Evolutionary conservation across 2,888 invertebrate genomes (phyloP).

Genomic region (Entomobrya multifasciata): DNA sequence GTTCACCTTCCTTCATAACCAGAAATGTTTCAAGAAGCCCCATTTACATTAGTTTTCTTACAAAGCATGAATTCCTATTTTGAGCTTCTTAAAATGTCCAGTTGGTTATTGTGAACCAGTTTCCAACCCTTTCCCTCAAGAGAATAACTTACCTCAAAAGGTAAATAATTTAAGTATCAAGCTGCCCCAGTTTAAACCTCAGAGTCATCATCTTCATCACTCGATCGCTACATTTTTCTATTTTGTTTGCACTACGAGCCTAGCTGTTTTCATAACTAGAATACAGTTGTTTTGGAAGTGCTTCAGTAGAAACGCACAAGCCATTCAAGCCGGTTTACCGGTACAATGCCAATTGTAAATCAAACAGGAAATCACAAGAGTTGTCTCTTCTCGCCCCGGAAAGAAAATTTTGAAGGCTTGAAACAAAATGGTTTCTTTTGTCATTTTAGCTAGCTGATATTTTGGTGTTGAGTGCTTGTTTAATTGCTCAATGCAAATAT

Average conservation of each 20-base stretch:
- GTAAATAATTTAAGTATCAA: not conserved
- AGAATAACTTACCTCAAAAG: not conserved
- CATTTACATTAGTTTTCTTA: not conserved
- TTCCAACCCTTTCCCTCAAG: not conserved
- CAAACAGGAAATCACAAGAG: no score
- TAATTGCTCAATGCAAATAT: no score
- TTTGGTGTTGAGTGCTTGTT: no score
- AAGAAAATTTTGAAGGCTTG: no score
- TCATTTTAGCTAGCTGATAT: no score
- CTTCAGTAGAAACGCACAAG: constrained; percentile 7
- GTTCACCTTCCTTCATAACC: not conserved
- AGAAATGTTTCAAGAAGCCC: not conserved
- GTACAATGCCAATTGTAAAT: constrained; percentile 41
- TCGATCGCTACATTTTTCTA: no score
- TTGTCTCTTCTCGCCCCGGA: no score
- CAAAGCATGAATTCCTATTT: not conserved
- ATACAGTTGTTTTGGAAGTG: not conserved
- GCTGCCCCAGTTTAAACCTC: not conserved
- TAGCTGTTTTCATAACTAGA: not conserved
- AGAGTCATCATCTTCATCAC: not conserved
- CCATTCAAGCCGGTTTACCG: constrained; percentile 10
- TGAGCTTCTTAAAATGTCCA: not conserved
- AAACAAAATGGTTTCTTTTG: no score
- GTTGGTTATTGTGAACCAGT: not conserved
- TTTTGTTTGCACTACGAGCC: no score